Conservation (phyloP, 2,888 invertebrate species). For the Tinea pellionella region DNA sequence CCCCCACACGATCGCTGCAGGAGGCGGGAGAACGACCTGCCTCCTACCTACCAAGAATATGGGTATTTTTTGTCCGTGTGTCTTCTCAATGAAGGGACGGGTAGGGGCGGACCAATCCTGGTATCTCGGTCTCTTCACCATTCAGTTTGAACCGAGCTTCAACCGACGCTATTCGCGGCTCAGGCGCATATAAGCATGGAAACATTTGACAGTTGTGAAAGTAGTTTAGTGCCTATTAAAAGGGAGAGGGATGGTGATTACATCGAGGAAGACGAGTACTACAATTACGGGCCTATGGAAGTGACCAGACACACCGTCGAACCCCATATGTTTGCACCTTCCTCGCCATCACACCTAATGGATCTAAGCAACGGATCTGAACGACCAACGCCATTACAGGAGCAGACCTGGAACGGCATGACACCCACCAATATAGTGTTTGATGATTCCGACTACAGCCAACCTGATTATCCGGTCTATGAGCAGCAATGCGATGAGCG, state of each 20-base stretch:
- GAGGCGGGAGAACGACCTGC: slow-evolving; percentile 12
- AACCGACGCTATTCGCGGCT: background rate
- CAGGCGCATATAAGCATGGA: slow-evolving; percentile 31
- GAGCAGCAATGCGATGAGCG: slow-evolving; percentile 39
- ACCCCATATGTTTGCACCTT: slow-evolving; percentile 38
- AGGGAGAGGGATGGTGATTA: slow-evolving; percentile 48
- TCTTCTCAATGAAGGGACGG: slow-evolving; percentile 66
- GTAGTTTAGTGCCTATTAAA: slow-evolving; percentile 39
- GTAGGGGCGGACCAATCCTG: slow-evolving; percentile 44
- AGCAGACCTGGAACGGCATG: slow-evolving; percentile 27
- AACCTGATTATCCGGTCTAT: slow-evolving; percentile 34
- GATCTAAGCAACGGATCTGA: slow-evolving; percentile 53
- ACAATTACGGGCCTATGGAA: slow-evolving; percentile 46
- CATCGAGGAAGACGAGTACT: slow-evolving; percentile 46
- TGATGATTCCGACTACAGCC: slow-evolving; percentile 40
- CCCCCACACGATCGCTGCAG: slow-evolving; percentile 15
- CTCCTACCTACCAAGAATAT: background rate
- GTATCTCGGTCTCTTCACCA: slow-evolving; percentile 40
- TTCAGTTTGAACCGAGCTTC: slow-evolving; percentile 22
- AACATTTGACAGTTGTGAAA: slow-evolving; percentile 14
- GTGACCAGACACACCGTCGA: slow-evolving; percentile 37
- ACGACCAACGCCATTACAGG: slow-evolving; percentile 35
- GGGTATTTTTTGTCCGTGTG: slow-evolving; percentile 22
- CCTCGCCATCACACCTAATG: slow-evolving; percentile 56
- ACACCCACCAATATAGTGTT: slow-evolving; percentile 23